phyloP scores from a whole-genome alignment of 2,888 invertebrate species.

The Muschampia plurimacula region DNA sequence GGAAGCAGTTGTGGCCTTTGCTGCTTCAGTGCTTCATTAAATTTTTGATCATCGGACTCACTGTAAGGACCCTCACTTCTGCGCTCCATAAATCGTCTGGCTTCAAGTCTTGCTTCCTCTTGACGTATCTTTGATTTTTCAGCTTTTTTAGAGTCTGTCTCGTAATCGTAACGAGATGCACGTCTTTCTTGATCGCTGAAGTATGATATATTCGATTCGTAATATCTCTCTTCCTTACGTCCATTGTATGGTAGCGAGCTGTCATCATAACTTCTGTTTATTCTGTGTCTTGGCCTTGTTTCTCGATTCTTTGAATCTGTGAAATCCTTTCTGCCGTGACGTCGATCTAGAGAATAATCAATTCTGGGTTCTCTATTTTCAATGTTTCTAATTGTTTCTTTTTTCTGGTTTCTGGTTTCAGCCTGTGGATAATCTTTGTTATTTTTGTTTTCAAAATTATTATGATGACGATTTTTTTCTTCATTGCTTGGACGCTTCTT shows the following conservation, averaged over 20 bases:
- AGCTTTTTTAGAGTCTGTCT: constrained; percentile 83
- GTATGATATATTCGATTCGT: constrained; percentile 79
- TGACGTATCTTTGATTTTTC: constrained; percentile 81
- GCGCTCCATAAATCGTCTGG: constrained; percentile 71
- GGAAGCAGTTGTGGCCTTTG: constrained; percentile 87
- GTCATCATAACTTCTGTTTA: constrained; percentile 78
- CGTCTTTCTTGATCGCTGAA: constrained; percentile 77
- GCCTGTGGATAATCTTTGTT: constrained; percentile 75
- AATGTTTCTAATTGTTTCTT: constrained; percentile 62
- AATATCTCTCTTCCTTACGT: constrained; percentile 75
- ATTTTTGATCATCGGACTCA: constrained; percentile 85
- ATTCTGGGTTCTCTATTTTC: constrained; percentile 74
- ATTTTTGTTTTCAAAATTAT: constrained; percentile 65
- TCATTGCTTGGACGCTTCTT: constrained; percentile 77
- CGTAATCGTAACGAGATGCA: constrained; percentile 77
- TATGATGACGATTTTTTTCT: constrained; percentile 69
- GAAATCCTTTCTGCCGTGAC: constrained; percentile 71
- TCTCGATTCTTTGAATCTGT: constrained; percentile 70
- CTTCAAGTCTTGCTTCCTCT: constrained; percentile 78
- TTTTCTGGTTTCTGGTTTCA: constrained; percentile 70
- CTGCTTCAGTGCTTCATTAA: constrained; percentile 81
- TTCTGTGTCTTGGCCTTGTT: constrained; percentile 61
- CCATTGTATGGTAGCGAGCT: constrained; percentile 76
- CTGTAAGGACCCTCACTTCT: constrained; percentile 78
- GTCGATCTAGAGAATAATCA: constrained; percentile 78